Evolutionary conservation across 2,888 invertebrate species (phyloP).

Genomic region (Drosophila prostipennis): DNA sequence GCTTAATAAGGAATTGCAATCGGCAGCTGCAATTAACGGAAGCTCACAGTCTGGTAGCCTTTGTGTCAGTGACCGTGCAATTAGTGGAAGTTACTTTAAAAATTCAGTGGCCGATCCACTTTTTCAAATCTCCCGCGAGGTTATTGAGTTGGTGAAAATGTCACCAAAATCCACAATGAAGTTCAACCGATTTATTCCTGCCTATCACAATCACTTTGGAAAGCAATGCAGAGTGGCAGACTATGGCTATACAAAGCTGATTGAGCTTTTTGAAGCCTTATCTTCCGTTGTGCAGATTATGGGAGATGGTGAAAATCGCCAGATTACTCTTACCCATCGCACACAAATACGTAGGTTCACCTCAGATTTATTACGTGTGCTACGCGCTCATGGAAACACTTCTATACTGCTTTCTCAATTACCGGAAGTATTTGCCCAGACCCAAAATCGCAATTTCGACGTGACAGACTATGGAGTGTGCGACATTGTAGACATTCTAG

Average conservation of each 20-base stretch:
- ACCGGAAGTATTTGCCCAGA: slow-evolving; percentile 88
- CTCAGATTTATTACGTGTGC: slow-evolving; percentile 93
- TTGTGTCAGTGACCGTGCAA: slow-evolving; percentile 52
- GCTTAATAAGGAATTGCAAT: slow-evolving; percentile 69
- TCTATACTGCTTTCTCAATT: slow-evolving; percentile 90
- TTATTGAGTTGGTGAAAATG: slow-evolving; percentile 93
- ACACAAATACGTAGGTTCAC: slow-evolving; percentile 96
- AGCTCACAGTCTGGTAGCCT: slow-evolving; percentile 21
- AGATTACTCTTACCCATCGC: slow-evolving; percentile 94
- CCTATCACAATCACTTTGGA: slow-evolving; percentile 98
- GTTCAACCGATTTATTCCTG: slow-evolving; percentile 94
- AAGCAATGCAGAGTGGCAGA: slow-evolving; percentile 97
- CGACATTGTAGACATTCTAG: slow-evolving; percentile 91
- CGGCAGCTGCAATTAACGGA: slow-evolving; percentile 70
- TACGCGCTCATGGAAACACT: slow-evolving; percentile 93
- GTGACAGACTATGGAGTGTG: slow-evolving; percentile 95
- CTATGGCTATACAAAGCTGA: slow-evolving; percentile 97
- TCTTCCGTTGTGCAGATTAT: slow-evolving; percentile 95
- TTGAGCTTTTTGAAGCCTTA: slow-evolving; percentile 95
- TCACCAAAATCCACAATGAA: slow-evolving; percentile 92
- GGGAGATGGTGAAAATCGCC: slow-evolving; percentile 94
- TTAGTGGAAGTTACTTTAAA: slow-evolving; percentile 69
- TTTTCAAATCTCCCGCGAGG: slow-evolving; percentile 93
- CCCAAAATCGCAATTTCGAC: slow-evolving; percentile 85
- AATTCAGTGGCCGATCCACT: slow-evolving; percentile 81